Evolutionary conservation across 2,888 invertebrate species (phyloP), one percentile per base, ranked within the genome.

Genomic region (Agonopterix heracliana): DNA sequence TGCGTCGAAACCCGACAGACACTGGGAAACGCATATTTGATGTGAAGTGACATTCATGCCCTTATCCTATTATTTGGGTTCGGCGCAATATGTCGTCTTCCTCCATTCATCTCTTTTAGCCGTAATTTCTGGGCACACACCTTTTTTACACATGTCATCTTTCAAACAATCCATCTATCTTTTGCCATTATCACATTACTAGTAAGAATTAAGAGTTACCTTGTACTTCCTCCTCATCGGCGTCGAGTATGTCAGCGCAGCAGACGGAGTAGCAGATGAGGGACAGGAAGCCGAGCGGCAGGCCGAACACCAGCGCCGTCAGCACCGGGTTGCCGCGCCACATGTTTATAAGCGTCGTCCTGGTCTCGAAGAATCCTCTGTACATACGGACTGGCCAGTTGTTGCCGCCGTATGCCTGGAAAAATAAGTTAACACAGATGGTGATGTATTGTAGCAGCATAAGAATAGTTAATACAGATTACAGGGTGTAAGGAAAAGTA

Each of bases 241-340:
- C 96, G 75, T 98, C 98, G 57, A 98, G 87, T 66, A 98, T 96
- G 76, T 99, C 98, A 47, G 97, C 95, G 75, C 98, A 99, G 82
- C 97, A 99, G 55, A 98, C 94, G 1, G 98, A 97, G 78, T 99
- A 99, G 73, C 97, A 93, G 64, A 99, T 98, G 13, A 99, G 91
- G 14, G 96, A 94, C 13, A 99, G 90, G 75, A 99, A 98, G 36
- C 97, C 96, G 42, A 97, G 88, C 0, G 99, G 99, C 52, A 99
- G 90, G 1, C 98, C 98, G 79, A 99, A 98, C 47, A 99, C 91
- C 3, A 99, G 93, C 34, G 96, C 91, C 3, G 98, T 98, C 53
- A 99, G 87, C 54, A 98, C 95, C 0, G 98, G 97, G 87, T 97
- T 97, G 9, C 96, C 97, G 56, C 89, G 90, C 96, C 97, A 97